phyloP scores from a whole-genome alignment of 2,888 invertebrate species.

The Eupithecia centaureata region DNA sequence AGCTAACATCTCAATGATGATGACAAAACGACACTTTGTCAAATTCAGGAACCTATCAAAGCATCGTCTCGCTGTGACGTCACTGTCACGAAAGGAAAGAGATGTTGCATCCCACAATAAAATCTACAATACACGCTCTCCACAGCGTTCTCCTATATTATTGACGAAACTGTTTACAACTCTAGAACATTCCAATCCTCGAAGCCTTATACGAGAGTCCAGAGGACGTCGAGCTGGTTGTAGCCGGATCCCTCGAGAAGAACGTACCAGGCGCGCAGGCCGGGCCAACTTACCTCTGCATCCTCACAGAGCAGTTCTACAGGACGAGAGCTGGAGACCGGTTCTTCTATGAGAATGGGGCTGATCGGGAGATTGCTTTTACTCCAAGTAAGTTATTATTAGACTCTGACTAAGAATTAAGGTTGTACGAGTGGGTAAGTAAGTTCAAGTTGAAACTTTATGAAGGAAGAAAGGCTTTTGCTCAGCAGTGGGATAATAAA shows the following conservation, averaged over 20 bases:
- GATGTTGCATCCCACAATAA: too few relatives aligned
- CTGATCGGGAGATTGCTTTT: conserved; percentile 84
- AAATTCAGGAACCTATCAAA: too few relatives aligned
- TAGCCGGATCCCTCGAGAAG: conserved; percentile 91
- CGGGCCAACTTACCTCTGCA: conserved; percentile 95
- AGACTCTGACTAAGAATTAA: neutral
- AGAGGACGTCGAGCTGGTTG: conserved; percentile 93
- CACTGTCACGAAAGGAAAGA: neutral
- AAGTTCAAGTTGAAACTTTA: too few relatives aligned
- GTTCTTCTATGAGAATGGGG: conserved; percentile 91
- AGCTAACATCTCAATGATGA: neutral
- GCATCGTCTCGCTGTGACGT: neutral
- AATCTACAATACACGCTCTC: too few relatives aligned
- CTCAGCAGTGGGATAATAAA: too few relatives aligned
- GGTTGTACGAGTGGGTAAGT: too few relatives aligned
- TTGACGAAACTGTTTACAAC: neutral
- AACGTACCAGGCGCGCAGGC: conserved; percentile 90
- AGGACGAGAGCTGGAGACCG: conserved; percentile 93
- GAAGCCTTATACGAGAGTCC: conserved; percentile 86
- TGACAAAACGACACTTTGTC: neutral
- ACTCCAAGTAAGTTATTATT: conserved; percentile 82
- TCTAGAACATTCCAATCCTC: conserved; percentile 87
- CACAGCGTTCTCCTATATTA: neutral
- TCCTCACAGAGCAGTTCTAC: conserved; percentile 94
- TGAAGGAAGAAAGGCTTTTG: too few relatives aligned